A percentile compares a stretch with the other conserved stretches of the same genome.
These are phyloP conservation scores for Hydropsyche tenuis DNA, from an alignment of 1,140 invertebrate species.

Conservation along the genomic window DNA sequence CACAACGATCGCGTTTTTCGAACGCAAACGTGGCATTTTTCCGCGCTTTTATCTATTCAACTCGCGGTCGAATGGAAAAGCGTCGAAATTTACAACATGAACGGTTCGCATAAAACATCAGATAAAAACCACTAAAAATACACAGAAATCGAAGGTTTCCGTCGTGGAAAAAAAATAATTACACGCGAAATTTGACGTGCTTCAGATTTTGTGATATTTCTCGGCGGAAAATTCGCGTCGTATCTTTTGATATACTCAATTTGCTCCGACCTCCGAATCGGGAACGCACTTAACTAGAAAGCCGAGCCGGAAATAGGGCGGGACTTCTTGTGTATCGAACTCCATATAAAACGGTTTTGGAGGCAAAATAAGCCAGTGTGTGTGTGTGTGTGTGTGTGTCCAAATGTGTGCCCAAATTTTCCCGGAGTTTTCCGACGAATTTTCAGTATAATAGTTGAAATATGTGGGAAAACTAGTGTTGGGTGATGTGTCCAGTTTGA, in stretches of 20 bases:
- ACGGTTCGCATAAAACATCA: not conserved
- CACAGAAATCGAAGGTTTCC: too few species aligned
- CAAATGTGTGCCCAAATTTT: too few species aligned
- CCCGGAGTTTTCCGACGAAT: too few species aligned
- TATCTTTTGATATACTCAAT: conserved; percentile 25
- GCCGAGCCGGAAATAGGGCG: conserved; percentile 21
- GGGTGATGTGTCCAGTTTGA: too few species aligned
- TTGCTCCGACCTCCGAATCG: conserved; percentile 6
- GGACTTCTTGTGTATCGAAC: conserved; percentile 13
- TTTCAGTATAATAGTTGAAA: too few species aligned
- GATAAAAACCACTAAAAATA: not conserved
- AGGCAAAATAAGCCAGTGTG: not conserved
- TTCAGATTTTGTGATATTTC: not conserved
- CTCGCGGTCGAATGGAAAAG: conserved; percentile 9
- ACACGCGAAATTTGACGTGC: too few species aligned
- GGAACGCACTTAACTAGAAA: conserved; percentile 28
- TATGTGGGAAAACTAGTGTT: too few species aligned
- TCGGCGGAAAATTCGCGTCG: conserved; percentile 10
- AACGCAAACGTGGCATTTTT: conserved; percentile 1
- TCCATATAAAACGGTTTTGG: conserved; percentile 13
- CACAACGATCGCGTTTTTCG: not conserved
- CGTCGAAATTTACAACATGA: not conserved
- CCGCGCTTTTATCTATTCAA: conserved; percentile 2
- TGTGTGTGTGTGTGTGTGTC: too few species aligned
- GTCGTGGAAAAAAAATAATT: conserved; percentile 12